Evolutionary conservation across 2,888 invertebrate genomes (phyloP).

Genomic region (Bombylius discolor): DNA sequence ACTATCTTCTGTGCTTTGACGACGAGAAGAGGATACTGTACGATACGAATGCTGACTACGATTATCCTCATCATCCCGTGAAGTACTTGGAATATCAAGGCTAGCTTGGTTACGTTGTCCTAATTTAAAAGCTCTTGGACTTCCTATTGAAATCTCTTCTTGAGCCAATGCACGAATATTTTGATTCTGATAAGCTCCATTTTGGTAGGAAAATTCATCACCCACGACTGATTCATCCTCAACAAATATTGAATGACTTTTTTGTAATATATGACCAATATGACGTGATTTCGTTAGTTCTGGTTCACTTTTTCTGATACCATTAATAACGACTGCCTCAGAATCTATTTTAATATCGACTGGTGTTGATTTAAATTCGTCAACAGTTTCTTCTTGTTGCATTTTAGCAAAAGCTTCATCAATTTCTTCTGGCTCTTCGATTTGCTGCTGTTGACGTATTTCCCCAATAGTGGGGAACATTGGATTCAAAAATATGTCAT

Average conservation of each 20-base stretch:
- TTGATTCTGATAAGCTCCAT: conserved; percentile 7
- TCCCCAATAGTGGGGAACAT: conserved; percentile 21
- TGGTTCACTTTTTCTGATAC: background rate
- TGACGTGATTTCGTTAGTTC: background rate
- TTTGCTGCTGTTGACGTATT: conserved; percentile 14
- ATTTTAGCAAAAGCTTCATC: background rate
- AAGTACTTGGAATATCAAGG: conserved; percentile 63
- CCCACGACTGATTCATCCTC: conserved; percentile 18
- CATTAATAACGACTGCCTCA: background rate
- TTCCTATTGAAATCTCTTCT: background rate
- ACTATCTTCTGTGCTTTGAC: conserved; percentile 85
- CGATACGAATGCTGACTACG: conserved; percentile 78
- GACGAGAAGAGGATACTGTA: conserved; percentile 73
- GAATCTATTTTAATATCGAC: conserved; percentile 5
- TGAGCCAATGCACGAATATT: conserved; percentile 16
- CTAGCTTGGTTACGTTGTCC: conserved; percentile 55
- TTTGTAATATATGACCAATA: conserved; percentile 16
- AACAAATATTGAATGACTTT: conserved; percentile 21
- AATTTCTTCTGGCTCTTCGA: conserved; percentile 6
- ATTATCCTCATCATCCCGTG: conserved; percentile 70
- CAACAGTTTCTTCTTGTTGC: background rate
- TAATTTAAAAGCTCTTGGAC: conserved; percentile 44
- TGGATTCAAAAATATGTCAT: conserved; percentile 16
- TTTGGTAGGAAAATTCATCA: background rate
- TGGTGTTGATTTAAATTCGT: conserved; percentile 11